Conservation (phyloP, 2,797 vertebrate species). For the Smutsia gigantea region DNA sequence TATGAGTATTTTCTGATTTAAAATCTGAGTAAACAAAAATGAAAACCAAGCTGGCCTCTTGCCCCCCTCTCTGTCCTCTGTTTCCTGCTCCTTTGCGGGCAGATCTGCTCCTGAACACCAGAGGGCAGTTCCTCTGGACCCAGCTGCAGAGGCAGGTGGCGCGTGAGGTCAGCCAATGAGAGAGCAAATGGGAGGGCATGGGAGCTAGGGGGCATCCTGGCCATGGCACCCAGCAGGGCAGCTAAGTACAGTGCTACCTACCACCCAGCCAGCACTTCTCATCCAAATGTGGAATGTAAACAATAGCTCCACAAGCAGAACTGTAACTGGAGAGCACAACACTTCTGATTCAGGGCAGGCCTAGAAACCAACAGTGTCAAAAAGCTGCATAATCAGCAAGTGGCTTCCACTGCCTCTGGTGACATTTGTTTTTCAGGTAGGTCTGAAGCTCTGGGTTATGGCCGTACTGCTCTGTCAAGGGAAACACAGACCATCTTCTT, state of each 20-base stretch:
- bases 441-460: neutral
- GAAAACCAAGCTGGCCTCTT: neutral
- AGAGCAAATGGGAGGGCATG: slow-evolving; percentile 1
- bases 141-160: neutral
- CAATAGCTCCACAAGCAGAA: slow-evolving; percentile 37
- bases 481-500: slow-evolving; percentile 59
- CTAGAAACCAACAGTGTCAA: neutral
- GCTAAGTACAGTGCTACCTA: neutral
- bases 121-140: neutral
- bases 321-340: neutral
- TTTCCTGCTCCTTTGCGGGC: neutral
- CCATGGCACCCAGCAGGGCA: neutral
- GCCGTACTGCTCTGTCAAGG: slow-evolving; percentile 45
- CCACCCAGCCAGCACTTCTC: slow-evolving; percentile 50
- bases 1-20: neutral
- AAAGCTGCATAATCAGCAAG: slow-evolving; percentile 56
- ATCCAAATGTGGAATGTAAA: slow-evolving; percentile 25
- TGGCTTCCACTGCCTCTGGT: neutral
- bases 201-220: slow-evolving; percentile 23
- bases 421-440: slow-evolving; percentile 46
- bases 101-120: neutral
- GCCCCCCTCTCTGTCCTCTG: neutral
- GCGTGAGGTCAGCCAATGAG: neutral
- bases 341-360: neutral
- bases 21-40: slow-evolving; percentile 50